phyloP scores from a whole-genome alignment of 2,113 vertebrate genomes.

The Abramis brama region DNA sequence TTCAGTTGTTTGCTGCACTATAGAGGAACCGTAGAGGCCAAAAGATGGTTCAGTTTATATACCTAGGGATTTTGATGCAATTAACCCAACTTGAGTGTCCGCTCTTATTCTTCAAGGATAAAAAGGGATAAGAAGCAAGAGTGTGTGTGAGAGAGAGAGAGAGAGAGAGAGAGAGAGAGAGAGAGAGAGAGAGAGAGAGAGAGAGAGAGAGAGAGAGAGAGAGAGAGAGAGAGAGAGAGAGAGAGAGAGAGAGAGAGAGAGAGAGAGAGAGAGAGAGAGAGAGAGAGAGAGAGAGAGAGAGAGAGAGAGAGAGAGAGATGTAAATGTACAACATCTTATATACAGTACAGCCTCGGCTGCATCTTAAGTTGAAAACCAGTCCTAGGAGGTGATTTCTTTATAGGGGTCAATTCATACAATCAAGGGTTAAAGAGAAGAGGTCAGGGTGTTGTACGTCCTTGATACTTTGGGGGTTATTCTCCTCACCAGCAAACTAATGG shows the following conservation, averaged over 20 bases:
- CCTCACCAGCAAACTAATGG: constrained; percentile 90
- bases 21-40: constrained; percentile 77
- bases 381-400: constrained; percentile 97
- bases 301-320: constrained; percentile 89
- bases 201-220: constrained; percentile 68
- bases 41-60: constrained; percentile 67
- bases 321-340: constrained; percentile 99
- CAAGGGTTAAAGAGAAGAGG: constrained; percentile 98
- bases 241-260: too few species aligned
- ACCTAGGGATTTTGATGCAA: constrained; percentile 67
- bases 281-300: constrained; percentile 65
- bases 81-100: constrained; percentile 69
- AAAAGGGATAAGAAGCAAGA: constrained; percentile 75
- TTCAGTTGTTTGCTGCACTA: constrained; percentile 75
- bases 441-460: constrained; percentile 99
- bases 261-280: too few species aligned
- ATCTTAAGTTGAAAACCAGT: constrained; percentile 99
- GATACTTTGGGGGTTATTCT: constrained; percentile 98
- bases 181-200: constrained; percentile 83
- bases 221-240: too few species aligned
- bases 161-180: too few species aligned
- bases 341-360: constrained; percentile 96
- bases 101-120: constrained; percentile 74
- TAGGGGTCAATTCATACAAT: constrained; percentile 98
- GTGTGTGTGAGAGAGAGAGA: constrained; percentile 1